Percentiles rank a stretch among this genome's conserved stretches.
Conservation (phyloP, 1,140 invertebrate genomes). For the Drosophila nigromelanica region DNA sequence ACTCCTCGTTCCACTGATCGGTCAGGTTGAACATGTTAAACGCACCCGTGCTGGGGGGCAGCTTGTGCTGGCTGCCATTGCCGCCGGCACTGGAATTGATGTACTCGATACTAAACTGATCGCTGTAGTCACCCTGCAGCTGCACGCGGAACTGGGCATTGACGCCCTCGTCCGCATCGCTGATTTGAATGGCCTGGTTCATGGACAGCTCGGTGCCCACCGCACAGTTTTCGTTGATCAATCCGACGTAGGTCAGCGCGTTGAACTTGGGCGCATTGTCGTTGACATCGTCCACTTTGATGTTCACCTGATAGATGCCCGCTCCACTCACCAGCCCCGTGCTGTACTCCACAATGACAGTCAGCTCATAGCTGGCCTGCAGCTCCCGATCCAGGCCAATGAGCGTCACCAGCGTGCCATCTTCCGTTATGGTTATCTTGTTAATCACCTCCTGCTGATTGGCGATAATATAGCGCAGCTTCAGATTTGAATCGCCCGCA, state of each 20-base stretch:
- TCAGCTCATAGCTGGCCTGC: conserved; percentile 89
- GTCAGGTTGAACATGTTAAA: conserved; percentile 81
- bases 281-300: conserved; percentile 94
- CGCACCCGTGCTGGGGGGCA: conserved; percentile 32
- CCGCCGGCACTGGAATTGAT: conserved; percentile 45
- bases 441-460: conserved; percentile 92
- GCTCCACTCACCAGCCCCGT: conserved; percentile 87
- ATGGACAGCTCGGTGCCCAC: conserved; percentile 89
- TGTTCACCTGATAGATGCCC: conserved; percentile 90
- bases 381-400: conserved; percentile 91
- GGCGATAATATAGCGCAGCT: conserved; percentile 89
- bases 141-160: conserved; percentile 91
- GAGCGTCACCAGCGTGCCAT: conserved; percentile 91
- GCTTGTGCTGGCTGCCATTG: conserved; percentile 57
- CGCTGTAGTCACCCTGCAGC: conserved; percentile 89
- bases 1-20: conserved; percentile 82
- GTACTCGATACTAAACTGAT: conserved; percentile 90
- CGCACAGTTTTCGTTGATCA: conserved; percentile 91
- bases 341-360: conserved; percentile 90
- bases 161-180: conserved; percentile 90
- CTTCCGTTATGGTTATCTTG: conserved; percentile 89
- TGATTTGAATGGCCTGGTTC: conserved; percentile 87
- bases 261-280: conserved; percentile 95
- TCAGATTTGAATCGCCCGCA: conserved; percentile 63
- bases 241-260: conserved; percentile 89